A percentile compares a stretch with the other conserved stretches of the same genome.
Evolutionary conservation across 2,888 invertebrate genomes (phyloP).

Genomic region (Mythimna lalbum): DNA sequence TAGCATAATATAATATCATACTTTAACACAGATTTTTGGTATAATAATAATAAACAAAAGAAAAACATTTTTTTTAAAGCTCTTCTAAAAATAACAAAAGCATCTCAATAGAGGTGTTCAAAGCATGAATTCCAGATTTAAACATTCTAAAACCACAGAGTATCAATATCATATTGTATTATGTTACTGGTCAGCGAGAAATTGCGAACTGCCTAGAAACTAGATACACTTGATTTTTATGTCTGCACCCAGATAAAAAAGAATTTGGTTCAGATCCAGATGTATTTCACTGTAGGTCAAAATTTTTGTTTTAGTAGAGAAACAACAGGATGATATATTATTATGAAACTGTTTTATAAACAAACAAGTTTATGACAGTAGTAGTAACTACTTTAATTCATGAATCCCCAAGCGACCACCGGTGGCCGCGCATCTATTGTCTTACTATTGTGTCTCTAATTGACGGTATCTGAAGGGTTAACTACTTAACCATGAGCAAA

Average conservation of each 20-base stretch:
- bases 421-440: too few relatives aligned
- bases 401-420: too few relatives aligned
- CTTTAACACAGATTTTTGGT: neutral
- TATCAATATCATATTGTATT: slow-evolving; percentile 55
- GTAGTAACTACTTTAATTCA: too few relatives aligned
- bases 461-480: too few relatives aligned
- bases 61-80: neutral
- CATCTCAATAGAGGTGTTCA: neutral
- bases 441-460: too few relatives aligned
- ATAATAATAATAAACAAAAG: too few relatives aligned
- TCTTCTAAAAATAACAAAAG: slow-evolving; percentile 37
- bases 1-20: neutral
- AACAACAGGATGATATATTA: too few relatives aligned
- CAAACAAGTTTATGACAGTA: slow-evolving; percentile 1
- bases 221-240: slow-evolving; percentile 4
- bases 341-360: neutral
- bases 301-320: neutral
- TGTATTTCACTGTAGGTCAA: neutral
- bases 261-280: neutral
- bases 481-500: neutral
- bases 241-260: neutral
- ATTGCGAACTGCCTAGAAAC: slow-evolving; percentile 32
- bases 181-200: slow-evolving; percentile 47
- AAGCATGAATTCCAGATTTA: slow-evolving; percentile 23
- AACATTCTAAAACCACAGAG: slow-evolving; percentile 49